Evolutionary conservation across 2,888 invertebrate genomes (phyloP), one percentile per base, ranked within the genome.

Genomic region (Alloplasta piceator): DNA sequence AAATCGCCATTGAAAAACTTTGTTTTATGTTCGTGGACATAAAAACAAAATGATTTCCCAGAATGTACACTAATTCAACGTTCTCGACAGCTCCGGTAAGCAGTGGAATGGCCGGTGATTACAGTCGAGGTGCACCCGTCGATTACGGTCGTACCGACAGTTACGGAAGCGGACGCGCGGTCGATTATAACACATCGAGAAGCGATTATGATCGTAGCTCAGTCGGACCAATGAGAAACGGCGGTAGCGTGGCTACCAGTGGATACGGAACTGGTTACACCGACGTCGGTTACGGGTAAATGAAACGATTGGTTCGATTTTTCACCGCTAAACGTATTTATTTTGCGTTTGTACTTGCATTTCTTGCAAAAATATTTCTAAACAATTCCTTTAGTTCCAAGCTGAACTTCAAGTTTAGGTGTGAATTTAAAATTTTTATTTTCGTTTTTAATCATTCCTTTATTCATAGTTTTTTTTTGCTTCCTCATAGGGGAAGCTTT

Each of bases 81-180:
- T 9, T n/a, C 55, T 66, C 58, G 56, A 36, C 55, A 79, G 82
- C 77, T 74, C 80, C 74, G 41, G 89, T 89, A 39, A 90, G 90
- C 71, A 90, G 89, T 52, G 91, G 90, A 55, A 91, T 91, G 91
- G 90, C 87, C 1, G 90, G 91, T 48, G 92, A 92, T 73, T 92
- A 91, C 79, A 91, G 88, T 83, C 88, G 92, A 55, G 90, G 90
- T 16, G 90, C 91, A 38, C 90, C 90, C 0, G 91, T 90, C 16
- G 92, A 92, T 82, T 92, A 92, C 67, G 92, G 92, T 50, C 91
- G 92, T 5, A 90, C 91, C 6, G 92, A 92, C 78, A 92, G 87
- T 77, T 92, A 91, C 63, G 89, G 90, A 16, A 87, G 89, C 26
- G 88, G 89, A 46, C 88, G 92, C n/a, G 87, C 90, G 6, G 90